Conservation (phyloP, 2,888 invertebrate species). For the Mechanitis mazaeus region DNA sequence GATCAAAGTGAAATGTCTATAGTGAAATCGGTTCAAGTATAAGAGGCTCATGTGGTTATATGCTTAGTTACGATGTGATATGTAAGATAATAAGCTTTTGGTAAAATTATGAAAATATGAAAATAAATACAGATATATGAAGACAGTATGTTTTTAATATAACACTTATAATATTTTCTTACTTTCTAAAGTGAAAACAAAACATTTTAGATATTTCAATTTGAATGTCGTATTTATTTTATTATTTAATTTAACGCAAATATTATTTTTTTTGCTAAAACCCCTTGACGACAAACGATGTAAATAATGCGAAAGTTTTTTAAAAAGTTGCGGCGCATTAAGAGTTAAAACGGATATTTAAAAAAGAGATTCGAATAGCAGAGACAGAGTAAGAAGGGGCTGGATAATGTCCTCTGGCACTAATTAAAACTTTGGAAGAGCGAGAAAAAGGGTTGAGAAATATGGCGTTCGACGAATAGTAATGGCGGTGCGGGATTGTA, state of each 20-base stretch:
- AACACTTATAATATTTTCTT: too few relatives aligned
- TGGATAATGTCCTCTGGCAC: constrained; percentile 73
- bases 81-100: too few relatives aligned
- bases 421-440: constrained; percentile 72
- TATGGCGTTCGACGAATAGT: constrained; percentile 66
- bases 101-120: too few relatives aligned
- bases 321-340: constrained; percentile 38
- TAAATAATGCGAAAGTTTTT: constrained; percentile 39
- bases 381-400: constrained; percentile 55
- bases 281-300: constrained; percentile 25
- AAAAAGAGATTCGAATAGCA: constrained; percentile 47
- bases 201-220: not conserved
- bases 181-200: too few relatives aligned
- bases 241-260: constrained; percentile 4
- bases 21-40: too few relatives aligned
- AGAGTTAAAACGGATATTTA: constrained; percentile 42
- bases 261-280: constrained; percentile 10
- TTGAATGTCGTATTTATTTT: not conserved
- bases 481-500: constrained; percentile 60
- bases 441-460: constrained; percentile 71
- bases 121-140: too few relatives aligned
- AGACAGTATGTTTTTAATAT: too few relatives aligned
- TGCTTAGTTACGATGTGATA: too few relatives aligned
- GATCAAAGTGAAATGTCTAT: too few relatives aligned
- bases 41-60: too few relatives aligned